Evolutionary conservation across 2,888 invertebrate species (phyloP), one percentile per base, ranked within the genome.

Genomic region (Campoplex nolae): DNA sequence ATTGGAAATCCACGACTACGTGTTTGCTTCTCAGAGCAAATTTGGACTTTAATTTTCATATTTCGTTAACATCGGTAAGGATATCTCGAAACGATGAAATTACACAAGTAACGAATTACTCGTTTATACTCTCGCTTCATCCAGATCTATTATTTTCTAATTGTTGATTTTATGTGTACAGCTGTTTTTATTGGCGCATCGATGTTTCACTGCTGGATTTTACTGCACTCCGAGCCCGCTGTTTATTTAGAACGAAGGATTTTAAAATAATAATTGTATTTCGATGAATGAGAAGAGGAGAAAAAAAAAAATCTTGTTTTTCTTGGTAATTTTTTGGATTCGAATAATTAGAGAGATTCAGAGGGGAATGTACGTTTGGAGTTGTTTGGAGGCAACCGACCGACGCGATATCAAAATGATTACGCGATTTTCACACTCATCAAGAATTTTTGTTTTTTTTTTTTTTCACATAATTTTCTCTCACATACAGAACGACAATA

Each of bases 141-240:
- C n/a, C 13, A 32, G 38, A 48, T 54, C 54, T 73, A 6, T 11
- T 35, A 13, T 16, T 32, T 62, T 16, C 9, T 32, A 16, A 62
- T 62, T 62, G 32, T 16, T 16, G 16, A 62, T 62, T 62, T 16
- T 62, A 16, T 62, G 4, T 62, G 4, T 28, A 23, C 16, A 23
- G 38, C n/a, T 38, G 35, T 56, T 3, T 28, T n/a, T 1, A 42
- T 56, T 42, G 13, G 54, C 51, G 3, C 16, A 16, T 28, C 51
- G 62, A 86, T 62, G 48, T 86, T 86, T 86, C 83, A 83, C 83
- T 86, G 85, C 85, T 86, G 83, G 82, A 83, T 62, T 78, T 74
- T 7, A 9, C 11, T 48, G n/a, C 56, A 13, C 70, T 42, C 35
- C 42, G 71, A 18, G 16, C 51, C 18, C 51, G 32, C 13, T 9